Evolutionary conservation across 2,888 invertebrate genomes (phyloP).

Genomic region (Drosophila demipolita): DNA sequence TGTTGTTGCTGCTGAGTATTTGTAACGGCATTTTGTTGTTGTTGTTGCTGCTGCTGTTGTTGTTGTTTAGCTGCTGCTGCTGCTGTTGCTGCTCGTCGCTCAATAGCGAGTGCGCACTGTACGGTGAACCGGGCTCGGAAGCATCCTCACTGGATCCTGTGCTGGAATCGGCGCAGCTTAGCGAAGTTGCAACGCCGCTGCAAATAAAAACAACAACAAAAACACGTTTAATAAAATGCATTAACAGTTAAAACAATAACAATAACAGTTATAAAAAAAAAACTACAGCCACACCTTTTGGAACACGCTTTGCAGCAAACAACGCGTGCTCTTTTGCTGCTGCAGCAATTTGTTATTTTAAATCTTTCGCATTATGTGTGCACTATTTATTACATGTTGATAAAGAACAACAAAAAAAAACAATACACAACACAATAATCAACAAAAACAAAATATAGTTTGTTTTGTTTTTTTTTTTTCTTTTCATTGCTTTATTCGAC

Average conservation of each 20-base stretch:
- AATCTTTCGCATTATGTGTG: constrained; percentile 23
- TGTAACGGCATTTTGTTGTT: constrained; percentile 86
- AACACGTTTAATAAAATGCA: constrained; percentile 6
- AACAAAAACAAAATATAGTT: constrained; percentile 54
- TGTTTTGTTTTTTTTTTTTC: constrained; percentile 46
- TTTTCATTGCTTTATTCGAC: constrained; percentile 21
- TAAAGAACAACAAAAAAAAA: background rate
- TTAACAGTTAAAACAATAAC: constrained; percentile 2
- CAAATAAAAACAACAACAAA: constrained; percentile 24
- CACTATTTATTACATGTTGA: constrained; percentile 58
- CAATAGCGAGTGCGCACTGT: constrained; percentile 86
- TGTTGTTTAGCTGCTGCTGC: constrained; percentile 38
- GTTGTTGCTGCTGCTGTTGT: constrained; percentile 81
- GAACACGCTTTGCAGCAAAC: constrained; percentile 19
- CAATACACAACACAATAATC: constrained; percentile 32
- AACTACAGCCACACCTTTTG: constrained; percentile 53
- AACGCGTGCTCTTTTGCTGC: constrained; percentile 17
- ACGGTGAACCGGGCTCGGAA: constrained; percentile 94
- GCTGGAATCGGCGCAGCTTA: constrained; percentile 89
- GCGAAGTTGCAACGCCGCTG: constrained; percentile 93
- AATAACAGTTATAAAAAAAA: background rate
- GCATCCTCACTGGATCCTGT: constrained; percentile 91
- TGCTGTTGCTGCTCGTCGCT: constrained; percentile 86
- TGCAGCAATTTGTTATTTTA: constrained; percentile 16
- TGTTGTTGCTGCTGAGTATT: constrained; percentile 73